Percentiles rank a stretch among this genome's conserved stretches.
Conservation (phyloP, 2,888 invertebrate species). For the Zonitis immaculata region DNA sequence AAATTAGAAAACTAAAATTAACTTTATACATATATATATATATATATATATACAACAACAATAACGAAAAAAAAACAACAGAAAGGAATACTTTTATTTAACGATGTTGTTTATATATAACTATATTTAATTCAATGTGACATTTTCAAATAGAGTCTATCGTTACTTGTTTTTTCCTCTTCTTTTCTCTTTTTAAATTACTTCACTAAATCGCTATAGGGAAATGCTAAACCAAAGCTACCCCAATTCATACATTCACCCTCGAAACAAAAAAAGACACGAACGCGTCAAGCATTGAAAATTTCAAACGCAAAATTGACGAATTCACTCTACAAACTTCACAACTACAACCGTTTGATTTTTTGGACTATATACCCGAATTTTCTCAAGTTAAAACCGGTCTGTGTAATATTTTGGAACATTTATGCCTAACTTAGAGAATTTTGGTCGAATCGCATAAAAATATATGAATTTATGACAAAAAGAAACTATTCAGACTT, state of each 20-base stretch:
- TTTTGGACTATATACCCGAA: no score
- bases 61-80: no score
- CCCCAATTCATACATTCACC: neutral
- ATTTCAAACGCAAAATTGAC: neutral
- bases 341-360: no score
- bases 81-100: conserved; percentile 6
- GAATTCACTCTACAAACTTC: no score
- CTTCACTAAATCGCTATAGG: conserved; percentile 30
- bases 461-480: no score
- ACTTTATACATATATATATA: no score
- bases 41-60: no score
- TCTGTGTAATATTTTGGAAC: no score
- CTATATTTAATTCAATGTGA: conserved; percentile 28
- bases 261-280: neutral
- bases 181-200: conserved; percentile 24
- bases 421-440: no score
- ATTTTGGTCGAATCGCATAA: no score
- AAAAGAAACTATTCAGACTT: no score
- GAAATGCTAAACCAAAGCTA: conserved; percentile 13
- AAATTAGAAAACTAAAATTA: neutral
- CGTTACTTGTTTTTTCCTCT: conserved; percentile 14
- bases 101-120: conserved; percentile 20
- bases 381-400: no score
- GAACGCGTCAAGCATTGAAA: neutral
- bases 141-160: conserved; percentile 26